Conservation (phyloP, 2,797 vertebrate genomes). For the Poecilia picta region DNA sequence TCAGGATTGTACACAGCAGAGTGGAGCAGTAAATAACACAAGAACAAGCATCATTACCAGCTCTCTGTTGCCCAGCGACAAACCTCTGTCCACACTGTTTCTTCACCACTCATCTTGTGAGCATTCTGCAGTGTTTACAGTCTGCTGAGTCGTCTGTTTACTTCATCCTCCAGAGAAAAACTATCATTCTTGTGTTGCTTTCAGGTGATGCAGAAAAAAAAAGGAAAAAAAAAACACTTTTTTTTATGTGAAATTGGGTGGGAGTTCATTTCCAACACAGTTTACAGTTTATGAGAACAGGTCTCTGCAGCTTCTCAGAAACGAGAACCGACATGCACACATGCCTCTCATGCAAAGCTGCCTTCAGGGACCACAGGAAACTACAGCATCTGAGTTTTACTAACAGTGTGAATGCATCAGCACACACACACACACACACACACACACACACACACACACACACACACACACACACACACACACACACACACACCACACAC, state of each 20-base stretch:
- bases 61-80: conserved; percentile 17
- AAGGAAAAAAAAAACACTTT: not conserved
- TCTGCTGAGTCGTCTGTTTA: conserved; percentile 57
- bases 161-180: conserved; percentile 34
- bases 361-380: conserved; percentile 2
- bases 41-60: not conserved
- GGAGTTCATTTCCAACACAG: not conserved
- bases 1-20: not conserved
- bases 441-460: too few species aligned
- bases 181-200: conserved; percentile 36
- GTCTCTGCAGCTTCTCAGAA: conserved; percentile 2
- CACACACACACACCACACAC: too few species aligned
- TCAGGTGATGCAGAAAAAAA: conserved; percentile 20
- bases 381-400: not conserved
- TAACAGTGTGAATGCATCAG: not conserved
- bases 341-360: not conserved
- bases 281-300: not conserved
- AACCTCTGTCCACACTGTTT: conserved; percentile 6
- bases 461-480: too few species aligned
- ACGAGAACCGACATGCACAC: not conserved
- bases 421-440: not conserved
- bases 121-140: not conserved
- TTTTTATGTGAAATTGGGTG: not conserved
- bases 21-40: not conserved
- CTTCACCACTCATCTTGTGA: conserved; percentile 4